These are phyloP conservation scores for Zootermopsis nevadensis DNA, from an alignment of 2,888 invertebrate species.

Conservation along the genomic window DNA sequence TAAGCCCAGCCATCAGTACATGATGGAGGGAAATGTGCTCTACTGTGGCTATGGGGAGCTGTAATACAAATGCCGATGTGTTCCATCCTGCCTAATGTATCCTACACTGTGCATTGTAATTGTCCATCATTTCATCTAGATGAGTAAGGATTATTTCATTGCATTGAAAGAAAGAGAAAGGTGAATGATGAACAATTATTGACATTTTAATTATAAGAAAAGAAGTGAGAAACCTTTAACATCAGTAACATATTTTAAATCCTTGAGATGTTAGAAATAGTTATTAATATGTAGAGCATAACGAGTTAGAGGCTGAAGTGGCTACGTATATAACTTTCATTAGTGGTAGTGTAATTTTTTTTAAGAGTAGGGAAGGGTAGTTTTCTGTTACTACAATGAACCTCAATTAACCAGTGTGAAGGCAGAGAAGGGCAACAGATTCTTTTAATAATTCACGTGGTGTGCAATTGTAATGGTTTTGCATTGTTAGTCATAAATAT, in stretches of 20 bases:
- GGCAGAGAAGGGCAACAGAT: too few species aligned
- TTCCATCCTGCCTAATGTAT: not conserved
- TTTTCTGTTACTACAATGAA: not conserved
- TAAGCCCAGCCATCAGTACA: not conserved
- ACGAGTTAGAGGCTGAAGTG: not conserved
- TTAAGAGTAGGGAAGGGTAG: not conserved
- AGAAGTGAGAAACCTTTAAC: not conserved
- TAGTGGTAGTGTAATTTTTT: not conserved
- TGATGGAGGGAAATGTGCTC: not conserved
- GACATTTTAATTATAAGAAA: not conserved
- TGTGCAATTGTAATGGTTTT: too few species aligned
- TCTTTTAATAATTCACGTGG: too few species aligned
- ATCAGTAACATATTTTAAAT: not conserved
- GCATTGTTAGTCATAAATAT: too few species aligned
- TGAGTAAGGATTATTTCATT: not conserved
- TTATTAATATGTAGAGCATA: not conserved
- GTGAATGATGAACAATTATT: conserved; percentile 20
- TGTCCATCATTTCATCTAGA: not conserved
- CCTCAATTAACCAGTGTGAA: not conserved
- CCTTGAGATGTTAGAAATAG: not conserved
- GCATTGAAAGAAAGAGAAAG: not conserved
- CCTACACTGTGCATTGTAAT: not conserved
- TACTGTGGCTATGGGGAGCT: not conserved
- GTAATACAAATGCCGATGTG: conserved; percentile 1
- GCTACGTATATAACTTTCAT: not conserved